Evolutionary conservation across 1,140 invertebrate genomes (phyloP).

Genomic region (Drosophila truncata): DNA sequence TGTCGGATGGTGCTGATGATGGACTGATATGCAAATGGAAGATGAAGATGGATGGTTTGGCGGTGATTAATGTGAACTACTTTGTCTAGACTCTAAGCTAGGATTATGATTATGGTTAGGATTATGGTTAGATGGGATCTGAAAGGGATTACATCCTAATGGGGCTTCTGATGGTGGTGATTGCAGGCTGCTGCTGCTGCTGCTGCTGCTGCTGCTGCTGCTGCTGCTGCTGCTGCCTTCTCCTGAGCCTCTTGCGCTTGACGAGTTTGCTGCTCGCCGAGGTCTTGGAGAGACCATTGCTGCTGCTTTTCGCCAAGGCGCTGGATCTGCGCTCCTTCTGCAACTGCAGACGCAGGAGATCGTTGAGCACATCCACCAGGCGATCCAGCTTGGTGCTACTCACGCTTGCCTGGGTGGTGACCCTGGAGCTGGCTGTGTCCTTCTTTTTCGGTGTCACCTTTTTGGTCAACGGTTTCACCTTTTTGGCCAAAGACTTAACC

Average conservation of each 20-base stretch:
- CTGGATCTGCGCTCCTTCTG: conserved; percentile 30
- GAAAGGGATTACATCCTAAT: neutral
- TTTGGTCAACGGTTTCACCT: neutral
- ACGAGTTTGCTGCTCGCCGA: conserved; percentile 2
- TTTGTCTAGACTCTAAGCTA: conserved; percentile 13
- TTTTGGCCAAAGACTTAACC: neutral
- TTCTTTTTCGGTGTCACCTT: neutral
- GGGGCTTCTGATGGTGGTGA: conserved; percentile 9
- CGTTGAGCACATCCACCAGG: conserved; percentile 63
- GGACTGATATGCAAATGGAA: conserved; percentile 62
- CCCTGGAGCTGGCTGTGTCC: neutral
- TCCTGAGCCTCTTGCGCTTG: conserved; percentile 14
- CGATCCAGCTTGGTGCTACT: conserved; percentile 63
- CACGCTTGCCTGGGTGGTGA: conserved; percentile 25
- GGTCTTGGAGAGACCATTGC: neutral
- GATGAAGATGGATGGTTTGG: conserved; percentile 24
- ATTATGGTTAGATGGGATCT: conserved; percentile 11
- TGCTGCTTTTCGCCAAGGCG: neutral
- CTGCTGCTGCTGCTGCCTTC: conserved; percentile 3
- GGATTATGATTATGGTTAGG: conserved; percentile 32
- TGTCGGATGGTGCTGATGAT: conserved; percentile 65
- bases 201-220: no score
- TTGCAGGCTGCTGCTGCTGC: neutral
- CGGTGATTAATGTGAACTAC: conserved; percentile 18
- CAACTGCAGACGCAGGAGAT: conserved; percentile 60